Conservation (phyloP, 2,888 invertebrate genomes). For the Troides oblongomaculatus region DNA sequence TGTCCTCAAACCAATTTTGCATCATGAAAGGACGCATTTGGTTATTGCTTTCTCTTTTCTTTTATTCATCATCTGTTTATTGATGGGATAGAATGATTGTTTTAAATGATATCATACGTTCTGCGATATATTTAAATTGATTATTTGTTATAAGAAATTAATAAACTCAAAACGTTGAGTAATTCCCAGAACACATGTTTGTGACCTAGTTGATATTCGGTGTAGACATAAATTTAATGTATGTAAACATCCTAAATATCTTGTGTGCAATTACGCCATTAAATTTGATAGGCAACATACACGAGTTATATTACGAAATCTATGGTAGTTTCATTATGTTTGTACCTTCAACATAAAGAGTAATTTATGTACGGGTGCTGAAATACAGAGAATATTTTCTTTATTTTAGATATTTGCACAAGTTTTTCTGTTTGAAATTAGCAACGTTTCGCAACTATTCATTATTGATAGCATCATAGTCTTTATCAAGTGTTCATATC, state of each 20-base stretch:
- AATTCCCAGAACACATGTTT: slow-evolving; percentile 11
- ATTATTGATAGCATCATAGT: too few relatives aligned
- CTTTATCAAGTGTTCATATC: too few relatives aligned
- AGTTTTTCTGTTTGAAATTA: too few relatives aligned
- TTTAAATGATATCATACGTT: not conserved
- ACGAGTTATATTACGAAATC: slow-evolving; percentile 1
- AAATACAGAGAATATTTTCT: too few relatives aligned
- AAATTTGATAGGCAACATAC: slow-evolving; percentile 14
- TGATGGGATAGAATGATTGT: not conserved
- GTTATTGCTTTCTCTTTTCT: slow-evolving; percentile 70
- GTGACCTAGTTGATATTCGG: slow-evolving; percentile 11
- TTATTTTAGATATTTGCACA: too few relatives aligned
- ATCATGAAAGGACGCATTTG: slow-evolving; percentile 73
- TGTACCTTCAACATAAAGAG: too few relatives aligned
- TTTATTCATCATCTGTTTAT: slow-evolving; percentile 60
- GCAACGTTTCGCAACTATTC: too few relatives aligned
- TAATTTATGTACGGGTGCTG: too few relatives aligned
- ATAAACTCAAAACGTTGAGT: not conserved
- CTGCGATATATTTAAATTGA: slow-evolving; percentile 24
- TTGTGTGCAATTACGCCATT: slow-evolving; percentile 8
- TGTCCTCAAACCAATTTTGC: slow-evolving; percentile 69
- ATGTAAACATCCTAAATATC: slow-evolving; percentile 24
- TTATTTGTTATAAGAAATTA: not conserved
- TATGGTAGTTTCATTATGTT: not conserved
- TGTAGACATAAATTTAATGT: slow-evolving; percentile 16